Base-by-base conservation (phyloP, 1,140 invertebrate genomes). In the Panagrolaimus sp. region DNA sequence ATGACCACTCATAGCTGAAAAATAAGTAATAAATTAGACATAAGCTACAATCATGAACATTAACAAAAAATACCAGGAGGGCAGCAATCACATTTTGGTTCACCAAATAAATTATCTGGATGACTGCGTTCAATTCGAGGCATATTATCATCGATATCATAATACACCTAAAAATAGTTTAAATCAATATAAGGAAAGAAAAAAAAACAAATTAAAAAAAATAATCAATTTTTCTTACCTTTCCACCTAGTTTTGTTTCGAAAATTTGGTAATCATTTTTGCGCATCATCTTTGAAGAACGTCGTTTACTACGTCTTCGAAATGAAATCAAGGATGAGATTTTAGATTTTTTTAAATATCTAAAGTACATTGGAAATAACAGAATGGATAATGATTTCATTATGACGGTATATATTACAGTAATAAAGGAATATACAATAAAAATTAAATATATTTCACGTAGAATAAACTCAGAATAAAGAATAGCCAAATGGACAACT, bases 61-160 rank as follows among this genome's bases (percentile, higher is more conserved):
- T 38, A 38, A 38, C n/a, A 38, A 38, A 4, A 38, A 2, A 38
- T 38, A 38, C 31, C 31, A 38, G 31, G 31, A 4, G 51, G 51
- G 8, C 51, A 57, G 13, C 51, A 57, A 8, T 20, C 20, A 57
- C 51, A 57, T 11, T 20, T 57, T 16, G 51, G 51, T 27, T 57
- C 51, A n/a, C 51, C 51, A 9, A 27, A n/a, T n/a, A 27, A 27
- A 57, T 57, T 27, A 57, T 57, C 51, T 57, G 51, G 51, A 57
- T 57, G 51, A 27, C 20, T 20, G 13, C 51, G 51, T 57, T 57
- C 51, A 27, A 57, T 57, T 20, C 9, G 9, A 11, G 51, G 51
- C 13, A 57, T 20, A n/a, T 57, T 57, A 57, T 20, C 20, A 3
- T 20, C 51, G 9, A 2, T 57, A 5, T 57, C 51, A 8, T n/a